Base-by-base conservation (phyloP, 2,888 invertebrate genomes). In the Platycheirus rosarum region DNA sequence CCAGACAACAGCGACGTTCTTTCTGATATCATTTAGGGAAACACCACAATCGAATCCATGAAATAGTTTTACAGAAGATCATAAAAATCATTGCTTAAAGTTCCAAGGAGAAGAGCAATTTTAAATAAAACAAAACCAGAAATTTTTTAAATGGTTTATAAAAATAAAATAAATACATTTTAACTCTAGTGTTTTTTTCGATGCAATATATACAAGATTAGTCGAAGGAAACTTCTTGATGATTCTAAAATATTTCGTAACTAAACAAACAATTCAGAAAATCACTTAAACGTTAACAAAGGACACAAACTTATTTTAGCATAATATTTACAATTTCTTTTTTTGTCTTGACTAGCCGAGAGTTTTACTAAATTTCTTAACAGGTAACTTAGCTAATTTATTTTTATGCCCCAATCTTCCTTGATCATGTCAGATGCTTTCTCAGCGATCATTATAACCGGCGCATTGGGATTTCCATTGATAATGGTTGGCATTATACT, bases 381-480 rank as follows among this genome's bases (percentile, higher is more conserved):
- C 13, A 5, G 18, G 11, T 13, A 13, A 55, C 13, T 44, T 8
- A 26, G n/a, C 32, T 84, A 79, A 18, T 60, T 37, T 42, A 63
- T 23, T n/a, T 69, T 86, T 11, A 86, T 87, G 90, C 93, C 92
- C 96, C 96, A 96, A 89, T 96, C 96, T 88, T 96, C 94, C 88
- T 96, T 97, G 84, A 97, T 95, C 93, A 97, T 93, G 88, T 97
- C 97, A 6, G 97, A 94, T 0, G 94, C 96, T 88, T 97, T 97
- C 87, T 97, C 97, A 0, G 95, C 97, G 62, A 97, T 97, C 96
- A 97, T 97, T 48, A 97, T 96, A 1, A 94, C 93, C 0, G 96
- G 96, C 0, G 97, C 97, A 88, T 97, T 97, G 0, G 97, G 96
- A 91, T 97, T 97, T 0, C 97, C 97, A 88, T 96, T 97, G 11